Evolutionary conservation across 2,888 invertebrate genomes (phyloP).

Genomic region (Osedax frankpressi): DNA sequence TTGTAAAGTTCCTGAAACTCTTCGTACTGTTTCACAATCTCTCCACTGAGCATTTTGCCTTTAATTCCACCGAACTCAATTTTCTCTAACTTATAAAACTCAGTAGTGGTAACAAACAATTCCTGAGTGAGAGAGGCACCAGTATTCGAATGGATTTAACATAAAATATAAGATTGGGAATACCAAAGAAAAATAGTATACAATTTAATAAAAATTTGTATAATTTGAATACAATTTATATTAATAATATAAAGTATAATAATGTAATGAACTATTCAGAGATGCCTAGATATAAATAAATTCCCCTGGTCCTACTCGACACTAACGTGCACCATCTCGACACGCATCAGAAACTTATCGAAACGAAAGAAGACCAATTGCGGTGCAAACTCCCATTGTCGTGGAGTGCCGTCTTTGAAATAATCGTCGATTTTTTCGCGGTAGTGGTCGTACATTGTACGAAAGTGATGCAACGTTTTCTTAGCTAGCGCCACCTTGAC

Average conservation of each 20-base stretch:
- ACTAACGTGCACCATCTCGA: slow-evolving; percentile 40
- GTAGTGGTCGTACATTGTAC: slow-evolving; percentile 41
- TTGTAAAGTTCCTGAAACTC: slow-evolving; percentile 46
- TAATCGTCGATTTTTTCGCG: slow-evolving; percentile 41
- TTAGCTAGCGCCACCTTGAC: slow-evolving; percentile 55
- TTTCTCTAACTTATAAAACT: slow-evolving; percentile 85
- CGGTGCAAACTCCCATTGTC: slow-evolving; percentile 46
- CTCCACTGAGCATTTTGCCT: slow-evolving; percentile 44
- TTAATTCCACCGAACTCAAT: slow-evolving; percentile 71
- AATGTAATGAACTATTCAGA: no score
- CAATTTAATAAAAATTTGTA: no score
- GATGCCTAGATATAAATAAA: no score
- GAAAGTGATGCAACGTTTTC: slow-evolving; percentile 38
- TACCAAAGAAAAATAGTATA: no score
- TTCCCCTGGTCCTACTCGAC: no score
- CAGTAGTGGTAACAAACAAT: slow-evolving; percentile 80
- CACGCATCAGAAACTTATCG: slow-evolving; percentile 42
- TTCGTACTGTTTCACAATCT: slow-evolving; percentile 43
- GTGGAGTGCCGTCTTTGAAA: slow-evolving; percentile 39
- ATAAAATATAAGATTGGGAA: no score
- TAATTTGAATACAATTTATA: no score
- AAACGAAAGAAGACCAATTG: slow-evolving; percentile 45
- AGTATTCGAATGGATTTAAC: not conserved
- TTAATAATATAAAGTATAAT: no score
- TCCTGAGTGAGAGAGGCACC: slow-evolving; percentile 48